Evolutionary conservation across 2,797 vertebrate genomes (phyloP), one percentile per base, ranked within the genome.

Genomic region (Silurus lanzhouensis): DNA sequence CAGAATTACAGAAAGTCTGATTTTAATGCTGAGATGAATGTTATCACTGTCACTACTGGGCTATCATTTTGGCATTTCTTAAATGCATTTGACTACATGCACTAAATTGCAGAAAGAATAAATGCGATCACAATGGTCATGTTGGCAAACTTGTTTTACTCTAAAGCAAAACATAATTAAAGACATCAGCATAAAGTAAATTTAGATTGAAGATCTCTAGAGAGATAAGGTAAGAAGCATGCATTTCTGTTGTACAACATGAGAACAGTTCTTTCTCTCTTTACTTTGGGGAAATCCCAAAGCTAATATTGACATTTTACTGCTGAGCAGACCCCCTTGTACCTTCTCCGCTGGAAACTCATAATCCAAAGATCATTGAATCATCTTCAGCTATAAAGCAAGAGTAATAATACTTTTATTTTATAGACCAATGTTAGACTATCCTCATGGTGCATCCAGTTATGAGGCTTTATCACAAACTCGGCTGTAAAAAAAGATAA

Each of bases 271-370:
- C 46, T 84, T 77, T 68, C 81, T 81, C 66, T 81, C 75, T 88
- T 87, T 87, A 68, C 88, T 88, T 90, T 84, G 67, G 87, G 86
- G 70, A 84, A 90, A 88, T 88, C 88, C 86, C 88, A 82, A 75
- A 82, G 85, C 88, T 86, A 86, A 88, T 87, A 90, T 89, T 88
- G 88, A 89, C 88, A 84, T 90, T 88, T 90, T 89, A 90, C 87
- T 88, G 88, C 86, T 88, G 87, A 88, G 84, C 71, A 87, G 81
- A 86, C 75, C 78, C 85, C 70, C 82, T 84, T 83, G 88, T 86
- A 74, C 82, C 76, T 64, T 78, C 84, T 67, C 72, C 15, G 44
- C 86, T 83, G 82, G 81, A 90, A 90, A 90, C 85, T 80, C 86
- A 90, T 89, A 87, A 87, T 89, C 87, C 31, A 55, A 57, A 86